phyloP scores from a whole-genome alignment of 2,888 invertebrate species.

The Lacanobia oleracea region DNA sequence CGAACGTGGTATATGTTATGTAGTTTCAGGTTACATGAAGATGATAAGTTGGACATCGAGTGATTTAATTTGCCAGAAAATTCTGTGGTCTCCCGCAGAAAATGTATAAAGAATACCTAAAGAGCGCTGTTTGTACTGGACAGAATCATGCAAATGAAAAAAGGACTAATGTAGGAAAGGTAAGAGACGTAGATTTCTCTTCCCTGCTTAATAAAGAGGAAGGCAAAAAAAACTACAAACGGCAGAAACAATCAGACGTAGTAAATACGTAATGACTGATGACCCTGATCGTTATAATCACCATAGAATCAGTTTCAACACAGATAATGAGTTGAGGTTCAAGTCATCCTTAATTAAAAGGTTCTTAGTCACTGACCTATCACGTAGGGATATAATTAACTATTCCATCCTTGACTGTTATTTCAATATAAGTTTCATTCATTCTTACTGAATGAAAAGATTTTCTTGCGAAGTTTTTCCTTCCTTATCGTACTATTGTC shows the following conservation, averaged over 20 bases:
- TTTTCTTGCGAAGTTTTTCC: constrained; percentile 7
- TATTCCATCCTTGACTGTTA: constrained; percentile 23
- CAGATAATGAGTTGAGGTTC: constrained; percentile 30
- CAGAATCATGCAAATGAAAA: background rate
- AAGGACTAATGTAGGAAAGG: background rate
- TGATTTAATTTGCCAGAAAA: background rate
- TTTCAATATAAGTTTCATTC: constrained; percentile 38
- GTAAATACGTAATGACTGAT: constrained; percentile 7
- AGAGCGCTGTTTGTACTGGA: too few relatives aligned
- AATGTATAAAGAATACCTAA: background rate
- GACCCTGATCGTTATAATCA: constrained; percentile 2
- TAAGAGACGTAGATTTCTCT: background rate
- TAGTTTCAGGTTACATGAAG: constrained; percentile 4
- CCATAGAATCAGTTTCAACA: constrained; percentile 36
- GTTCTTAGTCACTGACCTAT: background rate
- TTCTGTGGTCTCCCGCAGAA: background rate
- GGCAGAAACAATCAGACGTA: constrained; percentile 13
- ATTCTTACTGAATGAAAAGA: constrained; percentile 41
- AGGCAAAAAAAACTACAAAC: constrained; percentile 1
- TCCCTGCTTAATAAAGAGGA: background rate
- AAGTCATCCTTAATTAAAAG: constrained; percentile 17
- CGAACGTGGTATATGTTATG: background rate
- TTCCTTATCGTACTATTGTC: constrained; percentile 16
- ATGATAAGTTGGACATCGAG: background rate
- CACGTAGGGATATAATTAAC: constrained; percentile 17